Base-by-base conservation (phyloP, 2,888 invertebrate species). In the Automeris io region DNA sequence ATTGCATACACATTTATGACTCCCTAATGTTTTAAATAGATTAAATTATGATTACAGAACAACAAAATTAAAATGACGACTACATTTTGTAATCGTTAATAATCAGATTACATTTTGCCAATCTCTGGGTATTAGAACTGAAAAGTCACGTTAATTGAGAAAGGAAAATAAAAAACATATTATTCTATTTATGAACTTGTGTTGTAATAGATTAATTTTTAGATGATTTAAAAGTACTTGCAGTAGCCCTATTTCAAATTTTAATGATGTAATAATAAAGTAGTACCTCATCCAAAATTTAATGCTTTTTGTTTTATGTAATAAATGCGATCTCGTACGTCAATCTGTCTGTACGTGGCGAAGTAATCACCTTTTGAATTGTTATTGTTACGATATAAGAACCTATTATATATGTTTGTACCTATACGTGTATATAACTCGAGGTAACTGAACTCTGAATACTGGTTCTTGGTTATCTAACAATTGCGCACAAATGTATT, bases 351-450 rank as follows among this genome's bases (percentile, higher is more conserved):
- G 47, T 42, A 65, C 74, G 71, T 73, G 71, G 52, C 52, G 47
- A 52, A 61, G 65, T 60, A 68, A 73, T 75, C 71, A 66, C 57
- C 45, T 42, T 42, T 9, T 47, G 62, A 63, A 67, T 70, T 64
- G 63, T 68, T 61, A 62, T 58, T 47, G 54, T 58, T 54, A 47
- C 51, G 46, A 49, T 54, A 51, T 45, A 51, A 35, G 25, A 33
- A 24, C 16, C 2, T 26, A 13, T n/a, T 23, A 23, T 23, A 23
- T 23, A 23, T 3, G 8, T 29, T 16, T 11, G 24, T 29, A 29
- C 8, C 19, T 19, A 6, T 19, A 8, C 16, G 9, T 8, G 29
- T 29, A 5, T 29, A 16, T 29, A 16, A 16, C 16, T 16, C 16
- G 39, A 33, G 57, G 48, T 49, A 43, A 60, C 48, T 21, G 59